Conservation (phyloP, 2,113 vertebrate species). For the Sander vitreus region DNA sequence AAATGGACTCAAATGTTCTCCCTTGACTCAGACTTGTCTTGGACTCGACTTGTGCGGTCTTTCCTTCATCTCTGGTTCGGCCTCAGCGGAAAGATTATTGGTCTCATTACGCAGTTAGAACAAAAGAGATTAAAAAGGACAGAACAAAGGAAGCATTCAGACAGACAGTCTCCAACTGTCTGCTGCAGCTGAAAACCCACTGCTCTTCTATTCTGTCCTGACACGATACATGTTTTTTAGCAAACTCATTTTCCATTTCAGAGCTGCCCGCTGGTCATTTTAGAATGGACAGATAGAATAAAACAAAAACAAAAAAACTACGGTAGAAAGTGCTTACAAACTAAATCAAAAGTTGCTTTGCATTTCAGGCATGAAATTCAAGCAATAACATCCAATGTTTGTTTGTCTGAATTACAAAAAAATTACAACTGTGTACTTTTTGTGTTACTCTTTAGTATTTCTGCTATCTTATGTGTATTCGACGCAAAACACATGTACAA, state of each 20-base stretch:
- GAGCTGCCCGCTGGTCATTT: slow-evolving; percentile 47
- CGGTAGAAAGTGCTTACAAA: not conserved
- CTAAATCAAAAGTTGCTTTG: slow-evolving; percentile 13
- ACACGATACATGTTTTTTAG: slow-evolving; percentile 65
- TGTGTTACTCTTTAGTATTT: not conserved
- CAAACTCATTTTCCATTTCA: slow-evolving; percentile 61
- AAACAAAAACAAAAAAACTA: slow-evolving; percentile 29
- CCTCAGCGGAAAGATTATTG: not conserved
- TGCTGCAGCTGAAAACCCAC: slow-evolving; percentile 48
- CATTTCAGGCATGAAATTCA: not conserved
- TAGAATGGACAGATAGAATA: slow-evolving; percentile 19
- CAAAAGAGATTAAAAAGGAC: not conserved
- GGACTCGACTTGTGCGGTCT: not conserved
- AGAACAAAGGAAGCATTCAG: slow-evolving; percentile 13
- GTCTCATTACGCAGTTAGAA: not conserved
- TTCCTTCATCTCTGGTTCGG: slow-evolving; percentile 1
- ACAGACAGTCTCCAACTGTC: slow-evolving; percentile 31
- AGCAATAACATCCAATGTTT: too few relatives aligned
- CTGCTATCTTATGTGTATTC: not conserved
- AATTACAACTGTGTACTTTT: not conserved
- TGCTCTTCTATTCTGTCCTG: slow-evolving; percentile 54
- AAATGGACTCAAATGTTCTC: not conserved
- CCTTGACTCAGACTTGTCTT: not conserved
- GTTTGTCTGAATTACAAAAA: too few relatives aligned
- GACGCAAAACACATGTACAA: not conserved